These are phyloP conservation scores for Diogma glabrata DNA, from an alignment of 2,888 invertebrate genomes.

Conservation along the genomic window DNA sequence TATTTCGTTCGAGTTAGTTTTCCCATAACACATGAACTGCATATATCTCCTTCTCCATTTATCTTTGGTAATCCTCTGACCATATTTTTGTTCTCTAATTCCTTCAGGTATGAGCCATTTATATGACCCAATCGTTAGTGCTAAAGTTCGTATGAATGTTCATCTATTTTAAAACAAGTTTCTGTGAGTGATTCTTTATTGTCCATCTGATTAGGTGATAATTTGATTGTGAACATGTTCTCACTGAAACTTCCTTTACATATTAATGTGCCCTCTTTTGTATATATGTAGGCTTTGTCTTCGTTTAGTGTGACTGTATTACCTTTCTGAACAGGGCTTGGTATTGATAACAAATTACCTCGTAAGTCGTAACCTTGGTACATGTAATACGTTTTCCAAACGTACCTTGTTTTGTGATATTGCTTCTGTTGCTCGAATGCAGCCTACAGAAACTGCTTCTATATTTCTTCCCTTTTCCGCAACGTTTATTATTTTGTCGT, in stretches of 20 bases:
- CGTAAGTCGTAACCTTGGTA: neutral
- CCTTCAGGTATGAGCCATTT: neutral
- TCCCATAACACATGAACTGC: neutral
- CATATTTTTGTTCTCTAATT: neutral
- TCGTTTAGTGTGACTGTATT: neutral
- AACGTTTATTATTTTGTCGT: neutral
- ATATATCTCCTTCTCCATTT: neutral
- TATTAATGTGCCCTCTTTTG: neutral
- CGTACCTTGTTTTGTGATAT: neutral
- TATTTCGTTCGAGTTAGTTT: neutral
- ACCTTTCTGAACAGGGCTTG: neutral
- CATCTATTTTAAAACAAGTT: neutral
- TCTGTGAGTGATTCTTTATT: neutral
- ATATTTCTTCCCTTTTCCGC: neutral
- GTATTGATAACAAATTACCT: neutral
- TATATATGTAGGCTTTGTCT: neutral
- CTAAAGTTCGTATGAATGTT: too few species aligned
- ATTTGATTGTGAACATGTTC: neutral
- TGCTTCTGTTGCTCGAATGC: neutral
- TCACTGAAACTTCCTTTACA: neutral
- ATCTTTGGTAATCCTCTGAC: neutral
- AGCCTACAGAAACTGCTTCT: neutral
- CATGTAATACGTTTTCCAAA: neutral
- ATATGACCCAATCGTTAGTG: neutral
- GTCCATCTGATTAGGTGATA: neutral